Base-by-base conservation (phyloP, 2,888 invertebrate genomes). In the Unio pictorum region DNA sequence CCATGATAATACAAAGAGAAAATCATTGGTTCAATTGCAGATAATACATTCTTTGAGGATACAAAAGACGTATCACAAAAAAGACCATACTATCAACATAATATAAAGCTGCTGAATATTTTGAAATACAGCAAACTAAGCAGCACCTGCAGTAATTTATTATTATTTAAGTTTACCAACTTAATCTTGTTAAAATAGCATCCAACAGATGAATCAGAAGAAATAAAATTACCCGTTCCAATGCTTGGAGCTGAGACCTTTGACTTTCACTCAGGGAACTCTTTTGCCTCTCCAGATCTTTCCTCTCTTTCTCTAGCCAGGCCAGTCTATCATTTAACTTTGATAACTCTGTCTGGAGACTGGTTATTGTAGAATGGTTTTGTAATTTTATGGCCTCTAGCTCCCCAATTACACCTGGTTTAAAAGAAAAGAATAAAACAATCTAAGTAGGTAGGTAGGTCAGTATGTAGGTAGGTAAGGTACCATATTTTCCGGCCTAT, bases 331-430 rank as follows among this genome's bases (percentile, higher is more conserved):
- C 84, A 60, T 81, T 79, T 57, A 89, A 68, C 61, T 84, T 81
- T 34, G 74, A 75, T 4, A 88, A 64, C 54, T 86, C 82, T 17
- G 74, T 69, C 57, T 81, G 74, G 59, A 87, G 68, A 11, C 86
- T 84, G 54, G 77, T 69, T 61, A 89, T 87, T 26, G 73, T 79
- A 0, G 83, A 80, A 34, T 84, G 83, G 72, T 88, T 83, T 78
- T 89, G 89, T 45, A 86, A 66, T 61, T 81, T 84, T 34, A 84
- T 82, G 5, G 86, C 87, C 70, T 89, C 87, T n/a, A 89, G 74
- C 65, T 89, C 84, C 45, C 87, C 88, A 64, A 89, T 80, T n/a
- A 79, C 68, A 57, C 77, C 89, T 89, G 77, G 6, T 45, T 45
- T 45, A 45, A 45, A 45, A 15, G 45, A 45, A 45, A 3, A 45